These are phyloP conservation scores for Catharus bicknelli DNA, from an alignment of 2,113 vertebrate genomes.

Conservation along the genomic window DNA sequence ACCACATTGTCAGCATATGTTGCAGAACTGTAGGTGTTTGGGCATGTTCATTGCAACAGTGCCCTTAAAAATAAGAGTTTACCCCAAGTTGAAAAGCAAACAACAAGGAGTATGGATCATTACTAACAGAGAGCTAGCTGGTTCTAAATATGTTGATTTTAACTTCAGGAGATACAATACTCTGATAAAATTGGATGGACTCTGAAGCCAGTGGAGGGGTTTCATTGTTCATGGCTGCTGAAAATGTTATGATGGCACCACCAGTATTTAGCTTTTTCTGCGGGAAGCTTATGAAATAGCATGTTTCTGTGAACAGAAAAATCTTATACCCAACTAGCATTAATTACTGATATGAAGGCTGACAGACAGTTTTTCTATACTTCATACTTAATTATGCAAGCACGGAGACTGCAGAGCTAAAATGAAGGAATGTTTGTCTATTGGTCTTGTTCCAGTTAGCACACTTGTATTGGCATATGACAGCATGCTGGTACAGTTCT, in stretches of 20 bases:
- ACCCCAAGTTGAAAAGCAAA: not conserved
- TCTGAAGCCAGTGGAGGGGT: not conserved
- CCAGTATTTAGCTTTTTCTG: not conserved
- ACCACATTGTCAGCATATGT: not conserved
- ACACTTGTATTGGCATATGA: not conserved
- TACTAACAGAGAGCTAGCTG: not conserved
- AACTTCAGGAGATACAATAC: not conserved
- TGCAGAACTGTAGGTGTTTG: not conserved
- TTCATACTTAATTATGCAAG: not conserved
- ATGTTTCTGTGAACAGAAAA: not conserved
- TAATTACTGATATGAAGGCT: not conserved
- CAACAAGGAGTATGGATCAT: not conserved
- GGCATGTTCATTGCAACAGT: not conserved
- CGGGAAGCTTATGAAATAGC: not conserved
- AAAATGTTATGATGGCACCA: not conserved
- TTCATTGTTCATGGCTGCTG: not conserved
- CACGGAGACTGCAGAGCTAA: not conserved
- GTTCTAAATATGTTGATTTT: not conserved
- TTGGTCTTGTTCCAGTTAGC: not conserved
- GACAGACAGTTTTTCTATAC: not conserved
- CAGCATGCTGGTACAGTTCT: not conserved
- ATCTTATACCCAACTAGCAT: not conserved
- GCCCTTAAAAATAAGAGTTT: not conserved
- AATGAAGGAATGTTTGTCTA: not conserved
- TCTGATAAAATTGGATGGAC: not conserved